Base-by-base conservation (phyloP, 2,888 invertebrate species). In the Papilio gigon region DNA sequence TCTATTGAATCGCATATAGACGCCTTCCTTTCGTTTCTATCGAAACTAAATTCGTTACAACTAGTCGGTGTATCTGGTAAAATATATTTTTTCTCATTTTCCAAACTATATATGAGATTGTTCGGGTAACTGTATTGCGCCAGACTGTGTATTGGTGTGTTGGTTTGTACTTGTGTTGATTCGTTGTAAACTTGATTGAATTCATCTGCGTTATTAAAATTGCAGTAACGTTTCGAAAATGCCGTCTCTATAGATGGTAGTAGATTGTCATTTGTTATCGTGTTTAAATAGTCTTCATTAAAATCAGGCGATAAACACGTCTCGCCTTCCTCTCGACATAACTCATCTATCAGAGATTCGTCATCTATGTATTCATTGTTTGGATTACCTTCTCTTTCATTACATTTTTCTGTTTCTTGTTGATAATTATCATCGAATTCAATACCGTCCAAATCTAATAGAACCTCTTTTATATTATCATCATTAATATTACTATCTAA, bases 101-200 rank as follows among this genome's bases (percentile, higher is more conserved):
- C 89, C 69, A 92, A 77, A 75, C 90, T 90, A 42, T 87, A 86
- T 2, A 91, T 76, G 64, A 91, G 85, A 63, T 92, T 92, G 65
- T 92, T 90, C 0, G 91, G 90, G 74, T 92, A 92, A 71, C 91
- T 92, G 65, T 89, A 93, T 67, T 88, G 88, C 67, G 92, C 92
- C 70, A 92, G 71, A 73, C 85, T 92, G 70, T 84, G 82, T n/a
- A 84, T 68, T 68, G 80, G 73, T 30, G 73, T 73, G 65, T 76
- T 75, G 68, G 70, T 64, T 71, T 71, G 75, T 73, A 69, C 73
- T 76, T 63, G 73, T 42, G 72, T 74, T 75, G 50, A 71, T 76
- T 64, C 78, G 72, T 75, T 75, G 56, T 79, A 78, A 33, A 78
- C 74, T 64, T 78, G 71, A 25, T 69, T 70, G 40, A 12, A 71